Percentiles rank a stretch among this genome's conserved stretches.
Conservation (phyloP, 2,888 invertebrate species). For the Morpho achilles region DNA sequence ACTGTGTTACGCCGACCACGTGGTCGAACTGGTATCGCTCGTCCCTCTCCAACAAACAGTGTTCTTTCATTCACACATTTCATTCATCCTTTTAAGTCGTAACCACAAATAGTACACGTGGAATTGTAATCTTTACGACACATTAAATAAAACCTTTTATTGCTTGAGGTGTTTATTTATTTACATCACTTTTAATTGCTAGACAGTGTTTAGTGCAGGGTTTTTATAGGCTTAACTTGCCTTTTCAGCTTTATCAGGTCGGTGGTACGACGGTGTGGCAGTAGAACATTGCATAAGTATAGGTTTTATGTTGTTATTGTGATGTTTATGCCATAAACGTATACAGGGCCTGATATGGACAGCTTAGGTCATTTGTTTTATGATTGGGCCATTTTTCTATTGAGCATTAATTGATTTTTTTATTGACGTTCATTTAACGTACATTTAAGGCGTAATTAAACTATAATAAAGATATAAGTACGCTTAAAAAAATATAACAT, state of each 20-base stretch:
- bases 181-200: constrained; percentile 68
- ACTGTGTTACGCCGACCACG: constrained; percentile 67
- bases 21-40: constrained; percentile 60
- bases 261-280: constrained; percentile 74
- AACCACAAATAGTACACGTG: constrained; percentile 62
- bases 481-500: too few relatives aligned
- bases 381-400: constrained; percentile 58
- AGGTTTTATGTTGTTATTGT: constrained; percentile 78
- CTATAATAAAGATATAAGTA: too few relatives aligned
- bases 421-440: constrained; percentile 10
- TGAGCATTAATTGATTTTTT: constrained; percentile 49
- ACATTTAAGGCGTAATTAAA: neutral
- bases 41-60: constrained; percentile 49
- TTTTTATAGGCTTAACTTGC: constrained; percentile 79
- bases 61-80: constrained; percentile 57
- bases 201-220: constrained; percentile 74
- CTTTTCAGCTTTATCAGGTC: constrained; percentile 80
- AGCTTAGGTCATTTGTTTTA: constrained; percentile 62
- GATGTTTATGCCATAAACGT: constrained; percentile 74
- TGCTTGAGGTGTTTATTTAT: constrained; percentile 71
- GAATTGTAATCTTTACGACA: constrained; percentile 73
- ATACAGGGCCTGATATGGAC: constrained; percentile 70
- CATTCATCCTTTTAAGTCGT: constrained; percentile 69
- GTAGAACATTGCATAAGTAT: constrained; percentile 78
- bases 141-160: constrained; percentile 73